Evolutionary conservation across 1,140 invertebrate species (phyloP).

Genomic region (Panulirus ornatus): DNA sequence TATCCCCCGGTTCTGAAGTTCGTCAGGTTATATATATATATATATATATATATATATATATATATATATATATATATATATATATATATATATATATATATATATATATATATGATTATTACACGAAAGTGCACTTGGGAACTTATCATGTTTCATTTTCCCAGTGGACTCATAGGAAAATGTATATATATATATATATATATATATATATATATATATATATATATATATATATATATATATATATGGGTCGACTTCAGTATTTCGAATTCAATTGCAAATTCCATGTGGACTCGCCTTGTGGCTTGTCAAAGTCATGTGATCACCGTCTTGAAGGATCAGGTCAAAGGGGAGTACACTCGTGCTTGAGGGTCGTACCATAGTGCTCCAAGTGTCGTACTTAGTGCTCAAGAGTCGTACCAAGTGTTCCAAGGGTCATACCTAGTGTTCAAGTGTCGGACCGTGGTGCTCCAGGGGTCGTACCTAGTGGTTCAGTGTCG

Average conservation of each 20-base stretch:
- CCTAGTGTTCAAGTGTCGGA: too few relatives aligned
- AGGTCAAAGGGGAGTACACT: neutral
- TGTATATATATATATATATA: neutral
- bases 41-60: neutral
- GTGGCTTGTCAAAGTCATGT: neutral
- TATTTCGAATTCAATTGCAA: neutral
- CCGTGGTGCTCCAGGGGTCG: neutral
- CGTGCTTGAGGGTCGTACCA: too few relatives aligned
- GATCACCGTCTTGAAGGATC: neutral
- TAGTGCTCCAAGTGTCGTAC: neutral
- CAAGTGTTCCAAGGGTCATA: neutral
- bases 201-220: constrained; percentile 17
- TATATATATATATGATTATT: neutral
- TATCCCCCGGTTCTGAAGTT: neutral
- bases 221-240: constrained; percentile 19
- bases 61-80: constrained; percentile 3
- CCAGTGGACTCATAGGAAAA: too few relatives aligned
- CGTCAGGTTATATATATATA: neutral
- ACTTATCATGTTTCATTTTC: too few relatives aligned
- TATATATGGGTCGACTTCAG: neutral
- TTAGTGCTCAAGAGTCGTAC: neutral
- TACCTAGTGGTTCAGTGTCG: too few relatives aligned
- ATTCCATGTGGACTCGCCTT: neutral
- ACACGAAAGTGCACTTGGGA: too few relatives aligned
- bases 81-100: neutral